Base-by-base conservation (phyloP, 2,797 vertebrate species). In the Urocyon cinereoargenteus region DNA sequence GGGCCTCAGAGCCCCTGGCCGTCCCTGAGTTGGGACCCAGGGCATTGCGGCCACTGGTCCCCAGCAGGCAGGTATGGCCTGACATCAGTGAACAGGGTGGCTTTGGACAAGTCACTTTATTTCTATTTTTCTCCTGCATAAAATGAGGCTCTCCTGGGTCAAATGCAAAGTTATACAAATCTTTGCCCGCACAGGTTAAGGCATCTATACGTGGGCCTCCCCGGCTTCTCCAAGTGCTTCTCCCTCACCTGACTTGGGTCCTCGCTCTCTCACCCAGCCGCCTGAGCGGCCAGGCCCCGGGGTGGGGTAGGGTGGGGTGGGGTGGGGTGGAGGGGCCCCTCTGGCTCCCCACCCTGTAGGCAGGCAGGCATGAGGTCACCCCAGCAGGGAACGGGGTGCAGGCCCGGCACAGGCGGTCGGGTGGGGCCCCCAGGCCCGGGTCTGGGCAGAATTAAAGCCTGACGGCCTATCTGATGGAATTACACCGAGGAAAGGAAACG, bases 371-470 rank as follows among this genome's bases (percentile, higher is more conserved):
- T 57, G 91, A 97, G 88, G 83, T 97, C 89, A 97, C 78, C 45
- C 51, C 4, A 36, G 2, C 4, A 2, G 28, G 13, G 24, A 22
- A 31, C 3, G n/a, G 86, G 59, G 88, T 1, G 70, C 81, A 72
- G 40, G 93, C 94, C 70, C 7, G 3, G 5, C 19, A 13, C 83
- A 97, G 61, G 83, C 75, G 88, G 81, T 40, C 2, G 28, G 81
- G 28, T 24, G 57, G 62, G 21, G 53, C 83, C 72, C 61, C 21
- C 16, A 13, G 34, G 49, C 36, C 6, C 18, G 7, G 36, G 73
- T 68, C 90, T 22, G 97, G 92, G 73, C 91, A 77, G 98, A 98
- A 98, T 98, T 62, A 98, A 98, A 98, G 96, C 94, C 93, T 87
- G 97, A 97, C 64, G 78, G 98, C 92, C 97, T 98, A 97, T 98